Percentiles rank a stretch among this genome's conserved stretches.
Conservation (phyloP, 92 coral and sea anemone species). For the Palythoa caribaeorum region DNA sequence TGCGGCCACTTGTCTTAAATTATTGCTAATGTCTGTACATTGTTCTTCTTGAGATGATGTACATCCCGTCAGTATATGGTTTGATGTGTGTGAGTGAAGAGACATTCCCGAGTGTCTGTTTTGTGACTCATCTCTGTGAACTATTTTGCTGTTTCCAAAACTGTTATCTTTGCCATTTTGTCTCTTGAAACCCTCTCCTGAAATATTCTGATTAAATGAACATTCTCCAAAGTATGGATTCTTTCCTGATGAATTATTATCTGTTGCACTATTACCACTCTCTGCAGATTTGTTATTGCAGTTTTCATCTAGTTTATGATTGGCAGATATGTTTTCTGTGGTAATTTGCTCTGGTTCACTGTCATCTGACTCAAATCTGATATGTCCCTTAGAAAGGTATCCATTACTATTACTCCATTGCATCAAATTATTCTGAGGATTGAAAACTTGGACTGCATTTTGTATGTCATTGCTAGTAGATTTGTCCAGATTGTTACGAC, state of each 20-base stretch:
- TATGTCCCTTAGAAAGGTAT: conserved; percentile 58
- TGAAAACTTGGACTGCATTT: too few relatives aligned
- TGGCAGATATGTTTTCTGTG: neutral
- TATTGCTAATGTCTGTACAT: neutral
- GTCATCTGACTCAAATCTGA: conserved; percentile 79
- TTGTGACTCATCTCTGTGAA: neutral
- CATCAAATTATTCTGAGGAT: too few relatives aligned
- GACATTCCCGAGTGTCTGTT: neutral
- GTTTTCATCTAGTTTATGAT: conserved; percentile 1
- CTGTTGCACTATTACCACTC: neutral
- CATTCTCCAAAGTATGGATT: neutral
- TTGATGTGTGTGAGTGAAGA: neutral
- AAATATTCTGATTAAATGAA: neutral
- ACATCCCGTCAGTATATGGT: neutral
- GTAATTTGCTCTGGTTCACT: neutral
- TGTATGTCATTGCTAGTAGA: too few relatives aligned
- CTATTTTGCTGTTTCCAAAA: neutral
- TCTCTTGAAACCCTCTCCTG: neutral
- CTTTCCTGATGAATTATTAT: neutral
- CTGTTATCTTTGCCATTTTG: neutral
- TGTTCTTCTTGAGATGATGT: neutral
- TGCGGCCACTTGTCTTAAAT: neutral
- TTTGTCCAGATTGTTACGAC: too few relatives aligned
- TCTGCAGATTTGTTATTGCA: neutral
- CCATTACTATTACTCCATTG: neutral